Evolutionary conservation across 2,888 invertebrate genomes (phyloP).

Genomic region (Vandiemenella viatica): DNA sequence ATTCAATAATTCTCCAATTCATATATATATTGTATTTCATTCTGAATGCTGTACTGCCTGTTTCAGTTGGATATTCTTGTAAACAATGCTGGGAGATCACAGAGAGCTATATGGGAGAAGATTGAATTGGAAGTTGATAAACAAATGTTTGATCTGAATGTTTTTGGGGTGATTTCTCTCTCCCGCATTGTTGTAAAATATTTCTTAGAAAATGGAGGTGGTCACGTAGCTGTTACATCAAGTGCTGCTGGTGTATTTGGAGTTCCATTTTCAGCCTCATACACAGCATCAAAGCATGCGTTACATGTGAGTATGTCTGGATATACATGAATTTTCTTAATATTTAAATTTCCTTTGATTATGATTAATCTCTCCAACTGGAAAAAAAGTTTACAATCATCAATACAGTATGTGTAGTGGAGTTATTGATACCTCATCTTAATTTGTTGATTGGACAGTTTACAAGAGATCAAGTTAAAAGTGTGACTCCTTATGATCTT

Average conservation of each 20-base stretch:
- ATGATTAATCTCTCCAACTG: too few relatives aligned
- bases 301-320: conserved; percentile 44
- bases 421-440: conserved; percentile 3
- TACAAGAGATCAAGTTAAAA: too few relatives aligned
- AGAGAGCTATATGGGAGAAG: conserved; percentile 55
- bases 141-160: conserved; percentile 61
- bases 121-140: conserved; percentile 55
- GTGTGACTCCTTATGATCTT: too few relatives aligned
- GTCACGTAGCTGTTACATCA: conserved; percentile 60
- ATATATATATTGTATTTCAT: too few relatives aligned
- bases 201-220: conserved; percentile 36
- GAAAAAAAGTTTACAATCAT: neutral
- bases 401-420: neutral
- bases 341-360: too few relatives aligned
- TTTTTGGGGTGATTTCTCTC: conserved; percentile 54
- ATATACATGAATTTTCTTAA: too few relatives aligned
- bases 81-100: conserved; percentile 69
- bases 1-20: too few relatives aligned
- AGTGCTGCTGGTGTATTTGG: conserved; percentile 56
- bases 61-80: conserved; percentile 54
- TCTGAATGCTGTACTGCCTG: too few relatives aligned
- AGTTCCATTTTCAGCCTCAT: conserved; percentile 49
- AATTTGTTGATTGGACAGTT: too few relatives aligned
- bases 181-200: conserved; percentile 51
- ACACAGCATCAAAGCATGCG: conserved; percentile 62